Evolutionary conservation across 2,888 invertebrate genomes (phyloP).

Genomic region (Polymixis lichenea): DNA sequence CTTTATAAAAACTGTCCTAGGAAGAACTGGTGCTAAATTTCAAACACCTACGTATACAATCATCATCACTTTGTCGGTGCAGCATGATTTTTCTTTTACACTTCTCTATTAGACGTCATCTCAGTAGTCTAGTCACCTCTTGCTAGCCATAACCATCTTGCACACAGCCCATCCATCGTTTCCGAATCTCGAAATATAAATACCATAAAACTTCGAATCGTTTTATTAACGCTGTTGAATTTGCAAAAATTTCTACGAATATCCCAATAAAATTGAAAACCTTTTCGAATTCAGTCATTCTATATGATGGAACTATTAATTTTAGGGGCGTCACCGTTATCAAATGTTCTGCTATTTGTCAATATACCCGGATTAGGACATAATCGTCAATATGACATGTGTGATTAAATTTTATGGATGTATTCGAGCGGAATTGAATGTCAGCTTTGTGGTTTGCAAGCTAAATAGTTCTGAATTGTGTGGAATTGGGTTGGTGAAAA

Average conservation of each 20-base stretch:
- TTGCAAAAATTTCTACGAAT: neutral
- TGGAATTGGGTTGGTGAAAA: neutral
- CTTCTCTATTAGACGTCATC: neutral
- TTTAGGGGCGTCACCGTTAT: conserved; percentile 55
- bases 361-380: conserved; percentile 30
- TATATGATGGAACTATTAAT: conserved; percentile 40
- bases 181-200: neutral
- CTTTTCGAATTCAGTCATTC: conserved; percentile 5
- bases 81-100: neutral
- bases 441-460: neutral
- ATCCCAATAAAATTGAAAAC: neutral
- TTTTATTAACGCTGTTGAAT: conserved; percentile 6
- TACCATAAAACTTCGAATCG: neutral
- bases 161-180: neutral
- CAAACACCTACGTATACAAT: too few species aligned
- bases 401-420: conserved; percentile 28
- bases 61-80: neutral
- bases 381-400: conserved; percentile 35
- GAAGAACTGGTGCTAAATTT: neutral
- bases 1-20: neutral
- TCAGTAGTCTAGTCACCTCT: fast-evolving
- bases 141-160: neutral
- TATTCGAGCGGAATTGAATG: conserved; percentile 11
- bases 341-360: conserved; percentile 54
- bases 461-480: neutral